phyloP scores from a whole-genome alignment of 2,113 vertebrate genomes.

The Copsychus sechellarum region DNA sequence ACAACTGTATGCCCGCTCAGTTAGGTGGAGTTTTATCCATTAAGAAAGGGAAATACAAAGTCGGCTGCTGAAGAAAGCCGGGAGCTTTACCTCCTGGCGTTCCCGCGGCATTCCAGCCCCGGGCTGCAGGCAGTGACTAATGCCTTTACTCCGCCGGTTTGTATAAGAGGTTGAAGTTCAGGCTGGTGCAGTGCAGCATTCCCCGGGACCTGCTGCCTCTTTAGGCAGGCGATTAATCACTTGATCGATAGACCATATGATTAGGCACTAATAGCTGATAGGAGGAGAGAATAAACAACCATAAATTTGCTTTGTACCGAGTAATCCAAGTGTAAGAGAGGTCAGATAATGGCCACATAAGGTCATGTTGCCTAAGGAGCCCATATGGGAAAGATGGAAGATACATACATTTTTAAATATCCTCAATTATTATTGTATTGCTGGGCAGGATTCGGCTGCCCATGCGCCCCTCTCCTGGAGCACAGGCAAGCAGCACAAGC shows the following conservation, averaged over 20 bases:
- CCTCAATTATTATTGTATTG: constrained; percentile 53
- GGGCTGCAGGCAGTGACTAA: constrained; percentile 72
- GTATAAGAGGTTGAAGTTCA: constrained; percentile 82
- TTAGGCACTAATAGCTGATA: constrained; percentile 87
- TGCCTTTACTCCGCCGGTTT: constrained; percentile 75
- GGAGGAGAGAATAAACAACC: constrained; percentile 83
- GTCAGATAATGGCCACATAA: constrained; percentile 80
- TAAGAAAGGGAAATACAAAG: constrained; percentile 68
- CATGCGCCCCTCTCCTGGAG: background rate
- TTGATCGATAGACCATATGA: constrained; percentile 90
- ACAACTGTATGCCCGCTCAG: constrained; percentile 53
- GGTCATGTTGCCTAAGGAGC: constrained; percentile 77
- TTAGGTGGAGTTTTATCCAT: constrained; percentile 67
- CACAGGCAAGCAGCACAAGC: background rate
- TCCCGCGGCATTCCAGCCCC: constrained; percentile 50
- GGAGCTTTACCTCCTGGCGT: constrained; percentile 73
- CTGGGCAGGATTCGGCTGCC: background rate
- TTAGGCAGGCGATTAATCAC: constrained; percentile 87
- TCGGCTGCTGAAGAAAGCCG: constrained; percentile 53
- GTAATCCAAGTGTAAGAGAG: constrained; percentile 83
- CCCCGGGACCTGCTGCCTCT: constrained; percentile 78
- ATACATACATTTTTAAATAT: constrained; percentile 71
- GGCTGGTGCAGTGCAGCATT: constrained; percentile 75
- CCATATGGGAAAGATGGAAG: constrained; percentile 71
- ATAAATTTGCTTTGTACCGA: constrained; percentile 81